Conservation (phyloP, 2,797 vertebrate species). For the Gymnothorax javanicus region DNA sequence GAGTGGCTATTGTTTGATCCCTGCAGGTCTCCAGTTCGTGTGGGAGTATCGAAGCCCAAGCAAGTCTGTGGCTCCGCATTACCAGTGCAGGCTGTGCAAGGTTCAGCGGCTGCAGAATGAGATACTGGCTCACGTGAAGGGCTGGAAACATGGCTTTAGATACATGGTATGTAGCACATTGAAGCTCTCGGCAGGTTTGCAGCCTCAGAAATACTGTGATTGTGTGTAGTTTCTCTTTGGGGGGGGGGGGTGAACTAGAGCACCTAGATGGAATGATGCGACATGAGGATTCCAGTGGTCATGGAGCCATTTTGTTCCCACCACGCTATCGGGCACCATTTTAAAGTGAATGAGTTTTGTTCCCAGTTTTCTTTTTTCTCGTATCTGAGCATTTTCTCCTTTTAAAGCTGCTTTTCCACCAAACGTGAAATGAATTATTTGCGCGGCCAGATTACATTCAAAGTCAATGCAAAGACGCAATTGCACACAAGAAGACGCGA, state of each 20-base stretch:
- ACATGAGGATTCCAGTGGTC: no score
- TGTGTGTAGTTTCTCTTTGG: background rate
- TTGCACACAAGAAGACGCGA: no score
- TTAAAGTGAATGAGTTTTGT: no score
- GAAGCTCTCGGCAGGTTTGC: background rate
- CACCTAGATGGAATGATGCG: background rate
- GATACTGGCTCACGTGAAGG: slow-evolving; percentile 72
- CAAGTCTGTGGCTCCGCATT: slow-evolving; percentile 74
- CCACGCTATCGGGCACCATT: no score
- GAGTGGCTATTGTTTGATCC: slow-evolving; percentile 24
- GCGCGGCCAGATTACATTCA: no score
- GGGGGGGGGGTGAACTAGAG: background rate
- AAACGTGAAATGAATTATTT: no score
- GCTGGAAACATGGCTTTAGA: slow-evolving; percentile 76
- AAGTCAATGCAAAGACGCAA: no score
- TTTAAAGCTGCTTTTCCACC: no score
- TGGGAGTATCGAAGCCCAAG: slow-evolving; percentile 82
- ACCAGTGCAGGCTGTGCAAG: slow-evolving; percentile 76
- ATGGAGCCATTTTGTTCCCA: no score
- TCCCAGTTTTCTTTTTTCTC: background rate
- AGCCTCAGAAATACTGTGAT: background rate
- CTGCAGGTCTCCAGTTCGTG: slow-evolving; percentile 75
- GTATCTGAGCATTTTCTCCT: no score
- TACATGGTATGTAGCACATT: slow-evolving; percentile 65
- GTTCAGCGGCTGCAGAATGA: slow-evolving; percentile 71